Conservation (phyloP, 2,888 invertebrate genomes). For the Galeopsomyia nigrocyanea region DNA sequence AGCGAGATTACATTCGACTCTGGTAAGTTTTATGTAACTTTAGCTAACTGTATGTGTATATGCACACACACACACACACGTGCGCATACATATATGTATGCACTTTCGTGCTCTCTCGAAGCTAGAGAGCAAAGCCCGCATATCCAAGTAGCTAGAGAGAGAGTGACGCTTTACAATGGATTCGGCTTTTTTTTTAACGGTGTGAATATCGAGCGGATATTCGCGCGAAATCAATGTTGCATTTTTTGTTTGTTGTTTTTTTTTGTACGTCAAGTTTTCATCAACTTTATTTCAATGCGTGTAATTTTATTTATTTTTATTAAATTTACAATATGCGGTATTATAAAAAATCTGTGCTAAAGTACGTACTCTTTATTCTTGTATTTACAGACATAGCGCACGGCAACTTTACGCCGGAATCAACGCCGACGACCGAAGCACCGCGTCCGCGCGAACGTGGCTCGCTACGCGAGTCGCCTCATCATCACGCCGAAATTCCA, state of each 20-base stretch:
- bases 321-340: too few relatives aligned
- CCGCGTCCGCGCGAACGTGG: constrained; percentile 61
- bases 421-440: constrained; percentile 66
- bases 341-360: too few relatives aligned
- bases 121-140: background rate
- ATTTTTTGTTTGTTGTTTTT: too few relatives aligned
- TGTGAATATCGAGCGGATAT: background rate
- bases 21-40: constrained; percentile 69
- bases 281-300: too few relatives aligned
- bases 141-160: background rate
- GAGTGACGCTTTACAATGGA: background rate
- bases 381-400: constrained; percentile 70
- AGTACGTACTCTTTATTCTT: too few relatives aligned
- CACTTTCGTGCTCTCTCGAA: constrained; percentile 3
- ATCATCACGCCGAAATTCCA: constrained; percentile 63
- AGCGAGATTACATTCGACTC: constrained; percentile 92
- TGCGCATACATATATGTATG: constrained; percentile 24
- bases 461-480: constrained; percentile 58
- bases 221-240: too few relatives aligned
- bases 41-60: background rate
- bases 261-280: too few relatives aligned
- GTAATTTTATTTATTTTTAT: too few relatives aligned
- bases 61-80: background rate
- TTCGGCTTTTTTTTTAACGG: constrained; percentile 8
- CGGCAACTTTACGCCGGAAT: constrained; percentile 73